Evolutionary conservation across 1,140 invertebrate genomes (phyloP), one percentile per base, ranked within the genome.

Genomic region (Habropoda laboriosa): DNA sequence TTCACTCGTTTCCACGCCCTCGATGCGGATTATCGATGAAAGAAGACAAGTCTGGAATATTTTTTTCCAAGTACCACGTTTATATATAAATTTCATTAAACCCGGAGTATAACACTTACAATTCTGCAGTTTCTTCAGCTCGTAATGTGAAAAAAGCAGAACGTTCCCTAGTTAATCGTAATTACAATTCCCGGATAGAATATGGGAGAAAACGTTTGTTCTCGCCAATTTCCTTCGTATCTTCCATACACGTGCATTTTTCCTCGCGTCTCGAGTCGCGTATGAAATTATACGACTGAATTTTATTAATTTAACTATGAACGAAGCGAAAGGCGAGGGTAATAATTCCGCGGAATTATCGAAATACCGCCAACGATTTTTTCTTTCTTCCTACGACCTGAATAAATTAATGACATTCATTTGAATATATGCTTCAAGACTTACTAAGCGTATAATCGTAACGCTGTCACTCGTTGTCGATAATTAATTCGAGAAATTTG

Each of bases 341-440:
- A 30, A 10, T 42, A 32, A 57, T 30, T n/a, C 1, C 38, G 21
- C 35, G 3, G 5, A 10, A 71, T 30, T 30, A 57, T 42, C 27
- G 45, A 32, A 35, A 13, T n/a, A 42, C 58, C 40, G 21, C 42
- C 18, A 30, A 12, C 10, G 30, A 42, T 57, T 6, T 12, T 12
- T 40, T 32, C n/a, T n/a, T n/a, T n/a, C n/a, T 12, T 8, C 21
- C n/a, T 6, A 8, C 0, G 24, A 21, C n/a, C n/a, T n/a, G 27
- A n/a, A 27, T 21, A 24, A 73, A 47, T 73, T 32, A 72, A 35
- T 38, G 40, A 6, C 30, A 35, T 60, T 72, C 55, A 0, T 60
- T 71, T 58, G 24, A 21, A n/a, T 18, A 13, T 58, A 12, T 13
- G 21, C 6, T 13, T 42, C 35, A 24, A 10, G 21, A 49, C 35